Evolutionary conservation across 53 echinoderm and acorn worm genomes (phyloP), one percentile per base, ranked within the genome.

Genomic region (Luidia sarsii): DNA sequence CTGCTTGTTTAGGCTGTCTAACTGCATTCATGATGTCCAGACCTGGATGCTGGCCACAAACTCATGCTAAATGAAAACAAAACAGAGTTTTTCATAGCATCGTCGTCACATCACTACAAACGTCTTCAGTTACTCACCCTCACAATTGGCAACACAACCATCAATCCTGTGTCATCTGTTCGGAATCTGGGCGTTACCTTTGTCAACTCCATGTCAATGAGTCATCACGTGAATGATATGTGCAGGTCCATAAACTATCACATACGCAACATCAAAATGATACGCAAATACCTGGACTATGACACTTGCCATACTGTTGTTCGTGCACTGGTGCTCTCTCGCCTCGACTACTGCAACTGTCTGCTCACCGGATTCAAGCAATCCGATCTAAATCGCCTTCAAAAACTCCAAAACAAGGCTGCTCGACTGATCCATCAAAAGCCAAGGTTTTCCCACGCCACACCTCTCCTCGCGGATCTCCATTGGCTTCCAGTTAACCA

Each of bases 341-440:
- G 80, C 16, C 65, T 20, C 2, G 25, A 65, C 8, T 65, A 65
- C 65, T 65, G 38, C 65, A 60, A 60, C 60, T 60, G 3, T 2
- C 60, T 60, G 25, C 28, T 60, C 60, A 60, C 10, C 31, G 65
- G 65, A 65, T 8, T 65, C 10, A 65, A 36, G 24, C 3, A 41
- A 36, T 13, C 37, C 2, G 38, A 65, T 65, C 65, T 65, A 38
- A 65, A 53, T 29, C 48, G 50, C 19, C 50, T 68, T 3, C 68
- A 49, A 68, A 68, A 68, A 49, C 68, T 48, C 34, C 28, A 68
- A 61, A 61, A 61, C 79, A 61, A 61, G 31, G 61, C 61, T 8
- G 61, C 61, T 31, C 61, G 61, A 1, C 32, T 61, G 2, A 29
- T 61, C 14, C 61, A 61, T 8, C 46, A 10, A 15, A 46, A 46